Evolutionary conservation across 2,113 vertebrate genomes (phyloP).

Genomic region (Myiopsitta monachus): DNA sequence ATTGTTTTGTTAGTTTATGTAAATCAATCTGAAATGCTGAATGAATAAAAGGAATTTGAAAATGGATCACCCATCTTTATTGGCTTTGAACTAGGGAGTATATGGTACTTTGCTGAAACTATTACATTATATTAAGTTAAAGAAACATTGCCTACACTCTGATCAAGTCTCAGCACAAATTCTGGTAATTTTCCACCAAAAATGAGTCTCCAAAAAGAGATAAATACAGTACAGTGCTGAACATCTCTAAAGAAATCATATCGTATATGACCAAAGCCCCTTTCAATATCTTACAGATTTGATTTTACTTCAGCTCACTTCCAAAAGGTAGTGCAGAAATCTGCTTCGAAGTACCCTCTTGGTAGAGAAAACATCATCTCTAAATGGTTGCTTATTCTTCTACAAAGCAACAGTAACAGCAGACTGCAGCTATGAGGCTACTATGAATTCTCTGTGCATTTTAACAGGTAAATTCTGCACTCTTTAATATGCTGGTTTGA

Average conservation of each 20-base stretch:
- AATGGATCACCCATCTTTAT: background rate
- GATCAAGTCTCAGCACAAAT: background rate
- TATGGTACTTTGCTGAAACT: conserved; percentile 5
- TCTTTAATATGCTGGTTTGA: background rate
- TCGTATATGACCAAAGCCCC: background rate
- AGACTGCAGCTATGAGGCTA: background rate
- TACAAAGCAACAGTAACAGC: background rate
- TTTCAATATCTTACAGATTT: background rate
- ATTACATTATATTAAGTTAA: background rate
- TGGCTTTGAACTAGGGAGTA: conserved; percentile 8
- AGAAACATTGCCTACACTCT: background rate
- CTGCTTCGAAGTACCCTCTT: background rate
- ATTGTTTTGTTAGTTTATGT: conserved; percentile 58
- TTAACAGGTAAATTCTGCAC: conserved; percentile 18
- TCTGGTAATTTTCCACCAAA: conserved; percentile 33
- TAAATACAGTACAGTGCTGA: background rate
- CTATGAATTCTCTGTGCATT: background rate
- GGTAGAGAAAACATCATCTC: background rate
- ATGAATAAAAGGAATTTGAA: conserved; percentile 35
- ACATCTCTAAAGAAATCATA: background rate
- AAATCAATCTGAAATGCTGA: conserved; percentile 34
- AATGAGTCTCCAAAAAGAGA: background rate
- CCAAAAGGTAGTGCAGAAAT: background rate
- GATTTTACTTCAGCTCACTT: conserved; percentile 12
- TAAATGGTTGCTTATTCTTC: conserved; percentile 9